Base-by-base conservation (phyloP, 2,888 invertebrate species). In the Xanthorhoe spadicearia region DNA sequence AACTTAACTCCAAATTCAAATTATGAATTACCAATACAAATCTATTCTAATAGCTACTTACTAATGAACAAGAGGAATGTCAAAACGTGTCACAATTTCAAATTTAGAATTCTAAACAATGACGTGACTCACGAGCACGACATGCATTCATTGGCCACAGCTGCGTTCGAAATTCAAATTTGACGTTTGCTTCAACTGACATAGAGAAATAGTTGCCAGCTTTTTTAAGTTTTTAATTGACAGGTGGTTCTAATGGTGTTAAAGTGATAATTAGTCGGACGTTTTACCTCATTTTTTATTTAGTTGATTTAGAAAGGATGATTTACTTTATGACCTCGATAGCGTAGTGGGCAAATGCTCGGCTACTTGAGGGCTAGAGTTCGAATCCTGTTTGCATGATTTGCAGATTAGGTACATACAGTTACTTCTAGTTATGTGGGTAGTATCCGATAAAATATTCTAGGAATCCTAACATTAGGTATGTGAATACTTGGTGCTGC, bases 131-230 rank as follows among this genome's bases (percentile, higher is more conserved):
- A 67, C 60, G 67, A 52, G 55, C n/a, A n/a, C n/a, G 49, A 53
- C 67, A 23, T 64, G 54, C 48, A 53, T 64, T 63, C 63, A 66
- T 66, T 62, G 62, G 62, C 50, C 57, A 60, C 63, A 66, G 66
- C 66, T 66, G 69, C 53, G 49, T 83, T 84, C 83, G 77, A 85
- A 84, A 82, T 84, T 85, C 79, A 84, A 86, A 85, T 86, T 77
- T 82, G 80, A 84, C 77, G 69, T 82, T 79, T 81, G 79, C 79
- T 82, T 60, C 69, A 75, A 76, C 75, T 63, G 79, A 77, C 83
- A 76, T 64, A 81, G 83, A 86, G 82, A 80, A 80, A 85, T 84
- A 73, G 72, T 66, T 61, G 70, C 72, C 71, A 77, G 77, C 64
- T 78, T 74, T 50, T 74, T 73, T 72, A 28, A 70, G 61, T 64